These are phyloP conservation scores for Metallyticus violacea DNA, from an alignment of 2,888 invertebrate species.

Conservation along the genomic window DNA sequence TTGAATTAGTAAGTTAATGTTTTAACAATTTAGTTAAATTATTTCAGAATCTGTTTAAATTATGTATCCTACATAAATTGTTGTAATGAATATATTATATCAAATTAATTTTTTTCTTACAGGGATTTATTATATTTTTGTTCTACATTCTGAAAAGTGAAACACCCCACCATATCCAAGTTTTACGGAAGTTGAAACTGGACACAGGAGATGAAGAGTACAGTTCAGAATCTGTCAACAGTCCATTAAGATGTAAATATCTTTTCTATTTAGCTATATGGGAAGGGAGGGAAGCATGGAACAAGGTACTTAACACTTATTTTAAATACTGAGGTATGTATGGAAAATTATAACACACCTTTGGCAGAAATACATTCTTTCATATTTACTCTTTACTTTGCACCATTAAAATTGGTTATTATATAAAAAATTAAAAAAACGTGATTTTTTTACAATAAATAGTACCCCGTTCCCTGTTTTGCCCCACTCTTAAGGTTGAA, in stretches of 20 bases:
- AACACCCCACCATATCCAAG: constrained; percentile 47
- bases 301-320: background rate
- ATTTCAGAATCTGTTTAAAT: too few relatives aligned
- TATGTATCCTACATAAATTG: too few relatives aligned
- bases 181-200: constrained; percentile 47
- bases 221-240: constrained; percentile 54
- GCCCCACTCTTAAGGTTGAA: background rate
- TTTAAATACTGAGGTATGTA: background rate
- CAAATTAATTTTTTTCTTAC: constrained; percentile 39
- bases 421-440: background rate
- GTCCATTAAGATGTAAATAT: constrained; percentile 60
- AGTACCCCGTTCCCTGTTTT: background rate
- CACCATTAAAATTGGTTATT: background rate
- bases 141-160: constrained; percentile 61
- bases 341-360: background rate
- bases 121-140: constrained; percentile 58
- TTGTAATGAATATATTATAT: too few relatives aligned
- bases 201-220: constrained; percentile 50
- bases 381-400: background rate
- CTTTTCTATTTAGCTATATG: background rate
- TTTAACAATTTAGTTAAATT: too few relatives aligned
- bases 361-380: too few relatives aligned
- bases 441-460: background rate
- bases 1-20: too few relatives aligned
- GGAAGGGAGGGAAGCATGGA: too few relatives aligned